Evolutionary conservation across 1,140 invertebrate species (phyloP).

Genomic region (Drosophila pandora): DNA sequence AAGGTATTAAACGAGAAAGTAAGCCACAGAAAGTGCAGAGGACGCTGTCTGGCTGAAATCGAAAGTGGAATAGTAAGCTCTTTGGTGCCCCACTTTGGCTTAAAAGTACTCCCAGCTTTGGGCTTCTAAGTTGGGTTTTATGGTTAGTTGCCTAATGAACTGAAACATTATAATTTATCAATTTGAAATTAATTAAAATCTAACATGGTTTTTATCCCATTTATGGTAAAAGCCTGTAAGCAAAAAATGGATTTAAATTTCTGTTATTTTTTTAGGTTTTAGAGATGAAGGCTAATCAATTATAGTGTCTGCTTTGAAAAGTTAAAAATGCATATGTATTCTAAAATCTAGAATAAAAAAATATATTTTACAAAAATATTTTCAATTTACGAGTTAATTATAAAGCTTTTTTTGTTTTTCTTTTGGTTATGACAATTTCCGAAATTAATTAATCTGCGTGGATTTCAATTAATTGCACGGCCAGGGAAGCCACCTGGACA

Average conservation of each 20-base stretch:
- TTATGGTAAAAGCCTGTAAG: neutral
- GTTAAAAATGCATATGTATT: neutral
- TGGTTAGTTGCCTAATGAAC: neutral
- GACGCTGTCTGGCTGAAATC: conserved; percentile 39
- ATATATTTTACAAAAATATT: conserved; percentile 2
- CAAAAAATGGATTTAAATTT: conserved; percentile 9
- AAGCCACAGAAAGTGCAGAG: conserved; percentile 5
- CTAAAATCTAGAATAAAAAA: neutral
- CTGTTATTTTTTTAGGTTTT: neutral
- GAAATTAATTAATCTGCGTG: conserved; percentile 55
- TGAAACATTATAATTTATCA: no score
- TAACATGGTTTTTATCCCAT: neutral
- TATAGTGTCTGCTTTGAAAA: neutral
- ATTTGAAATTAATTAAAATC: neutral
- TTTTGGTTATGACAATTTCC: conserved; percentile 23
- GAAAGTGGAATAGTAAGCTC: conserved; percentile 26
- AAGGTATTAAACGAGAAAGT: conserved; percentile 9
- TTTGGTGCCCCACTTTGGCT: neutral
- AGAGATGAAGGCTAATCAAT: neutral
- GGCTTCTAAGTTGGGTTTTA: neutral
- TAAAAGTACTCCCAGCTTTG: no score
- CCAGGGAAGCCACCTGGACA: conserved; percentile 14
- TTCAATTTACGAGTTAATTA: conserved; percentile 31
- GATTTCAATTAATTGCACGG: conserved; percentile 41
- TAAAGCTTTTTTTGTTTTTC: neutral